Conservation (phyloP, 2,113 vertebrate genomes). For the Aythya baeri region DNA sequence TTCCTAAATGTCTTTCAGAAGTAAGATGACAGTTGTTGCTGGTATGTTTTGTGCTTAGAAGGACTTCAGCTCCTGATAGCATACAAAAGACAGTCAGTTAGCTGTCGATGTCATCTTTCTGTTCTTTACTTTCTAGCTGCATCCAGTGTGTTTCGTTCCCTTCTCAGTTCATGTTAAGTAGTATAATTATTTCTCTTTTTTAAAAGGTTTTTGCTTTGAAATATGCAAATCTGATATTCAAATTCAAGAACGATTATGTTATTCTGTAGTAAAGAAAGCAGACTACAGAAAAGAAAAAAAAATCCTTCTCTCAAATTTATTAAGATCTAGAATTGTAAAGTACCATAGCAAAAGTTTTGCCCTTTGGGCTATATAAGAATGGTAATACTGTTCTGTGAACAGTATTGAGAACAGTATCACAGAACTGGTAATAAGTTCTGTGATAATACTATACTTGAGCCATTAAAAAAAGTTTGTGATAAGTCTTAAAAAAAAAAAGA, state of each 20-base stretch:
- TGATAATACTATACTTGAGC: background rate
- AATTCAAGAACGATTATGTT: background rate
- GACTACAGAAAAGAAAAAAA: background rate
- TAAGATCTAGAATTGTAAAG: background rate
- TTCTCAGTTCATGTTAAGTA: background rate
- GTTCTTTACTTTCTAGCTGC: background rate
- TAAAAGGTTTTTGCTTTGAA: background rate
- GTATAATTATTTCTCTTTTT: background rate
- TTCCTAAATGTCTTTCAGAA: background rate
- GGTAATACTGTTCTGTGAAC: background rate
- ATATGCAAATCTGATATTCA: background rate
- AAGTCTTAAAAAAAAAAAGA: background rate
- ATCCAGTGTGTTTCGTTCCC: background rate
- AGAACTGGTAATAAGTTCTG: no score
- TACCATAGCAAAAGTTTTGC: background rate
- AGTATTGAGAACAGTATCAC: no score
- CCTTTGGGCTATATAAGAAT: background rate
- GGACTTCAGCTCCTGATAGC: background rate
- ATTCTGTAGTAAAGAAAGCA: background rate
- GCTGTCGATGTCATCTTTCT: background rate
- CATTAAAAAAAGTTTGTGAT: background rate
- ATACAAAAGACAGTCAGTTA: background rate
- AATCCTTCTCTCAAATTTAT: background rate
- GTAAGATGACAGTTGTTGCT: background rate
- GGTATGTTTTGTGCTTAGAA: background rate